A percentile compares a stretch with the other conserved stretches of the same genome.
phyloP scores from a whole-genome alignment of 2,888 invertebrate species.

The Neoaliturus tenellus region DNA sequence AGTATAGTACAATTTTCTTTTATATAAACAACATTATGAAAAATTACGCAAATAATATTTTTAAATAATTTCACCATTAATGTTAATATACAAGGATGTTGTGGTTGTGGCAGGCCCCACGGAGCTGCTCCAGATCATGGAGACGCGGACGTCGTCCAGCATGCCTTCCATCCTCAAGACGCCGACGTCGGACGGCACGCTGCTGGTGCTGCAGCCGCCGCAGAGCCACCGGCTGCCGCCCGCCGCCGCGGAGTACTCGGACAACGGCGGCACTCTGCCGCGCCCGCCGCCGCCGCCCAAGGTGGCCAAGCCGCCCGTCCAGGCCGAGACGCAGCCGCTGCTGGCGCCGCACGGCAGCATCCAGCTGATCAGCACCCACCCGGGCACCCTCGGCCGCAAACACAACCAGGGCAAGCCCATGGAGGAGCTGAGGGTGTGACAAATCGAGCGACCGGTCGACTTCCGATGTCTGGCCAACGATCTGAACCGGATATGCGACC shows the following conservation, averaged over 20 bases:
- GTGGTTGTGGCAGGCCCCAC: conserved; percentile 66
- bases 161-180: conserved; percentile 62
- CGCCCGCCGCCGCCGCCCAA: conserved; percentile 66
- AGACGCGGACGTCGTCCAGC: conserved; percentile 60
- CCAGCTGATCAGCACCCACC: conserved; percentile 57
- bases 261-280: conserved; percentile 63
- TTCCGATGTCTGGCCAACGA: conserved; percentile 65
- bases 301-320: conserved; percentile 74
- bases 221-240: conserved; percentile 60
- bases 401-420: conserved; percentile 85
- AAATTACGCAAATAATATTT: too few relatives aligned
- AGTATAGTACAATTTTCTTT: too few relatives aligned
- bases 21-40: too few relatives aligned
- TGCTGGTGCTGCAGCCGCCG: conserved; percentile 51
- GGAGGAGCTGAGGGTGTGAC: conserved; percentile 95
- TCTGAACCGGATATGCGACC: conserved; percentile 66
- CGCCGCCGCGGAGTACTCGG: conserved; percentile 58
- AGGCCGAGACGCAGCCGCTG: conserved; percentile 76
- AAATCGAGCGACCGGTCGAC: conserved; percentile 63
- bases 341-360: conserved; percentile 68
- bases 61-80: too few relatives aligned
- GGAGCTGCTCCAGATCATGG: conserved; percentile 67
- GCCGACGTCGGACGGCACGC: conserved; percentile 51
- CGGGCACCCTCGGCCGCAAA: conserved; percentile 75
- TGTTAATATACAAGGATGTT: too few relatives aligned